Conservation (phyloP, 1,140 invertebrate genomes). For the Bilobella aurantiaca region DNA sequence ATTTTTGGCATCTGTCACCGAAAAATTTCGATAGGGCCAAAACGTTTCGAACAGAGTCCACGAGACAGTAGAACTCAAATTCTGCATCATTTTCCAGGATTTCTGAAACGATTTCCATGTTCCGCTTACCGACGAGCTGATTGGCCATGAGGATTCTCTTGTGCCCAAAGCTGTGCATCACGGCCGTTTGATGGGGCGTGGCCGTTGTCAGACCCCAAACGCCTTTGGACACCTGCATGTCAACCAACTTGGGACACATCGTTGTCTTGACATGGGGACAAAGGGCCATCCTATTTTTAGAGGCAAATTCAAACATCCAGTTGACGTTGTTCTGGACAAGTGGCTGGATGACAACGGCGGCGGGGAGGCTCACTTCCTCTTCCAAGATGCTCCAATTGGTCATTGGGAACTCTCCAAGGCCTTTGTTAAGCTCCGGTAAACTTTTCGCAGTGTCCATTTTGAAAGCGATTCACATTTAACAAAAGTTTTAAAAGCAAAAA, state of each 20-base stretch:
- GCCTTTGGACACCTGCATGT: constrained; percentile 8
- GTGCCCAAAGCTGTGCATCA: constrained; percentile 16
- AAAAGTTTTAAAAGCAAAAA: too few species aligned
- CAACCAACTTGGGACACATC: constrained; percentile 27
- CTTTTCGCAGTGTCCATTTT: too few species aligned
- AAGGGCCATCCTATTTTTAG: constrained; percentile 15
- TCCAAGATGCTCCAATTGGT: constrained; percentile 17
- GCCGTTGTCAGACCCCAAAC: constrained; percentile 28
- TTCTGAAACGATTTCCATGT: constrained; percentile 31
- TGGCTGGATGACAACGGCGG: constrained; percentile 10
- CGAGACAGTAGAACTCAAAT: constrained; percentile 27
- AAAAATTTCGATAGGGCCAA: constrained; percentile 24
- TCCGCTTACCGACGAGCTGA: constrained; percentile 26
- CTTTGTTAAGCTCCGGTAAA: neutral
- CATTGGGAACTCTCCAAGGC: neutral
- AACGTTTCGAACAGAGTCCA: constrained; percentile 25
- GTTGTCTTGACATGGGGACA: constrained; percentile 31
- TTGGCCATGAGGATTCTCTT: constrained; percentile 22
- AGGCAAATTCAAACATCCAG: constrained; percentile 27
- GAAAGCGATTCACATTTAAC: too few species aligned
- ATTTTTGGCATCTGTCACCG: constrained; percentile 9
- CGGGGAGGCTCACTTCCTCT: constrained; percentile 22
- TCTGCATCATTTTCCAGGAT: constrained; percentile 13
- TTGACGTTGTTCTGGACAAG: constrained; percentile 9
- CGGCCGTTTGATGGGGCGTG: constrained; percentile 19